Percentiles rank a stretch among this genome's conserved stretches.
Evolutionary conservation across 2,888 invertebrate species (phyloP).

Genomic region (Aphelenchoides bicaudatus): DNA sequence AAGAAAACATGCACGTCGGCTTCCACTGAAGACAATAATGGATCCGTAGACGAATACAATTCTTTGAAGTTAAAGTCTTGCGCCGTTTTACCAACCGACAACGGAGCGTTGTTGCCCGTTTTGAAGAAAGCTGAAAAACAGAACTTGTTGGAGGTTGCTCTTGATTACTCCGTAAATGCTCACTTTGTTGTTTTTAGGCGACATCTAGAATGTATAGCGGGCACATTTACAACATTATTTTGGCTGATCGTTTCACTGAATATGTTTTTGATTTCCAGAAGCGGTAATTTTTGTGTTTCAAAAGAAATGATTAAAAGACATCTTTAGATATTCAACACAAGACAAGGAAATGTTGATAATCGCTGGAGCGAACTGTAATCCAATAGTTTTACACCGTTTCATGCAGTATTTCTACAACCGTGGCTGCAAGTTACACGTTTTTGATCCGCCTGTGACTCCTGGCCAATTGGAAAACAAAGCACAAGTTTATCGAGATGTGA

Average conservation of each 20-base stretch:
- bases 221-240: background rate
- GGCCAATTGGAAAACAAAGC: background rate
- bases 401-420: slow-evolving; percentile 8
- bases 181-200: background rate
- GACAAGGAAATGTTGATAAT: slow-evolving; percentile 4
- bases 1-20: no score
- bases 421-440: background rate
- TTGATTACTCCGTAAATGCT: background rate
- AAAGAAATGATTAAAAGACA: background rate
- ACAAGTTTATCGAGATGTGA: background rate
- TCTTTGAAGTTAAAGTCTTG: background rate
- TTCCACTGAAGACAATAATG: no score
- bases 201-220: background rate
- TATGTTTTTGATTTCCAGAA: background rate
- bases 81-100: background rate
- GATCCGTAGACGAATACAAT: slow-evolving; percentile 7
- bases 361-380: background rate
- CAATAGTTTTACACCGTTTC: slow-evolving; percentile 4
- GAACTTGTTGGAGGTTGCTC: background rate
- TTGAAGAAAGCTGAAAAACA: slow-evolving; percentile 6
- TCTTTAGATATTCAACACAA: background rate
- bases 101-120: slow-evolving; percentile 3
- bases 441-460: background rate
- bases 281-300: background rate
- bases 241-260: slow-evolving; percentile 16